A percentile compares a stretch with the other conserved stretches of the same genome.
Conservation (phyloP, 2,888 invertebrate species). For the Campoplex nolae region DNA sequence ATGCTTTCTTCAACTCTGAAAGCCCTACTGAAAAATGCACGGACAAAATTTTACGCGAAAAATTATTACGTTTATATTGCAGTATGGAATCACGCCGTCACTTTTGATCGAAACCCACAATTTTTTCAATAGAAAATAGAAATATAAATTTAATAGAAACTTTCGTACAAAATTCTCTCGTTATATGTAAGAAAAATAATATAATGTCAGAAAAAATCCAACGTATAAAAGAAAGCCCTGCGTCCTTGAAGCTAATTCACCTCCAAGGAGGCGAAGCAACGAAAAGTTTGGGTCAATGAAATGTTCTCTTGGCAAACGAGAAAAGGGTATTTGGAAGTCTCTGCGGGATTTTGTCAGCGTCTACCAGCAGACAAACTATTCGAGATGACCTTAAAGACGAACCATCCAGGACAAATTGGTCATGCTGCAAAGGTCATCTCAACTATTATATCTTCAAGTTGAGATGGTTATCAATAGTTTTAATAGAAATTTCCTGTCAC, state of each 20-base stretch:
- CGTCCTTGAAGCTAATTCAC: background rate
- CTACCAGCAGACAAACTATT: constrained; percentile 41
- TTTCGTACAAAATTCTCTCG: too few species aligned
- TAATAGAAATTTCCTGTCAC: background rate
- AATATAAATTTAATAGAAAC: too few species aligned
- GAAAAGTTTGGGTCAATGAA: constrained; percentile 21
- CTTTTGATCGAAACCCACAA: too few species aligned
- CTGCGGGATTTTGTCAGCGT: constrained; percentile 16
- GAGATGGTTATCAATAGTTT: background rate
- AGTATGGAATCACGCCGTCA: too few species aligned
- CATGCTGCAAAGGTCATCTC: background rate
- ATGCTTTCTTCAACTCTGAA: too few species aligned
- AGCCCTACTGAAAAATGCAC: too few species aligned
- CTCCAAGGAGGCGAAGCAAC: background rate
- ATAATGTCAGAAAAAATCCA: background rate
- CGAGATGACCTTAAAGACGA: constrained; percentile 65
- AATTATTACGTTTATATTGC: too few species aligned
- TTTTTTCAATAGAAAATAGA: too few species aligned
- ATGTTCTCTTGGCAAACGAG: constrained; percentile 59
- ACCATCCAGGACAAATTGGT: background rate
- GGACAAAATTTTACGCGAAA: too few species aligned
- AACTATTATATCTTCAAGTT: background rate
- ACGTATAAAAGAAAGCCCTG: background rate
- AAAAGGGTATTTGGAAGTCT: constrained; percentile 7
- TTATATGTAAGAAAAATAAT: background rate